Evolutionary conservation across 1,140 invertebrate species (phyloP).

Genomic region (Musca domestica): DNA sequence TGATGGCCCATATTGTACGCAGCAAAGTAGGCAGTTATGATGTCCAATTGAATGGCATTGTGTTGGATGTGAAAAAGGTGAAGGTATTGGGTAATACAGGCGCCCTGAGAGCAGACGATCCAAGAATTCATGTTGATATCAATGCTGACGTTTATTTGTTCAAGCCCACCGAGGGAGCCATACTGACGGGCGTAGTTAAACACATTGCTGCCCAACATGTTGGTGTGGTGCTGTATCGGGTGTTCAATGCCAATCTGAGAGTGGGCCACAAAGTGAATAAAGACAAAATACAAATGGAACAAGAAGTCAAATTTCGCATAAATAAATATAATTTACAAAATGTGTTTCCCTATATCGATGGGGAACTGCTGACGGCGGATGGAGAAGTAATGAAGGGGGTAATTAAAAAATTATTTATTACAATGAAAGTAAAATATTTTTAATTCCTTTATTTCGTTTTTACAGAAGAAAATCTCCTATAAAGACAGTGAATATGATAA

Average conservation of each 20-base stretch:
- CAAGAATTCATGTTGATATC: conserved; percentile 58
- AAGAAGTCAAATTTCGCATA: conserved; percentile 46
- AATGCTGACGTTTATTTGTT: conserved; percentile 63
- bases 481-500: conserved; percentile 25
- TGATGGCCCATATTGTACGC: conserved; percentile 52
- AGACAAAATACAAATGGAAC: conserved; percentile 38
- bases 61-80: conserved; percentile 61
- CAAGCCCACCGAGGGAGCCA: conserved; percentile 55
- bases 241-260: conserved; percentile 48
- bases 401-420: background rate
- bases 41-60: conserved; percentile 57
- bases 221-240: conserved; percentile 47
- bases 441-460: background rate
- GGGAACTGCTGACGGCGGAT: conserved; percentile 37
- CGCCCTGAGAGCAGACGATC: conserved; percentile 55
- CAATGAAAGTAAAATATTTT: background rate
- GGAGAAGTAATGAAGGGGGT: conserved; percentile 12
- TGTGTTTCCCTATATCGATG: conserved; percentile 49
- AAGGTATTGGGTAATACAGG: conserved; percentile 56
- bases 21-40: conserved; percentile 54
- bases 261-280: conserved; percentile 36
- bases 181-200: conserved; percentile 52
- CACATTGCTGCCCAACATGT: conserved; percentile 42
- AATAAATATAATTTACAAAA: conserved; percentile 46
- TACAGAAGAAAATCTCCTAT: conserved; percentile 28